Evolutionary conservation across 2,113 vertebrate genomes (phyloP), one percentile per base, ranked within the genome.

Genomic region (Pterocles burchelli): DNA sequence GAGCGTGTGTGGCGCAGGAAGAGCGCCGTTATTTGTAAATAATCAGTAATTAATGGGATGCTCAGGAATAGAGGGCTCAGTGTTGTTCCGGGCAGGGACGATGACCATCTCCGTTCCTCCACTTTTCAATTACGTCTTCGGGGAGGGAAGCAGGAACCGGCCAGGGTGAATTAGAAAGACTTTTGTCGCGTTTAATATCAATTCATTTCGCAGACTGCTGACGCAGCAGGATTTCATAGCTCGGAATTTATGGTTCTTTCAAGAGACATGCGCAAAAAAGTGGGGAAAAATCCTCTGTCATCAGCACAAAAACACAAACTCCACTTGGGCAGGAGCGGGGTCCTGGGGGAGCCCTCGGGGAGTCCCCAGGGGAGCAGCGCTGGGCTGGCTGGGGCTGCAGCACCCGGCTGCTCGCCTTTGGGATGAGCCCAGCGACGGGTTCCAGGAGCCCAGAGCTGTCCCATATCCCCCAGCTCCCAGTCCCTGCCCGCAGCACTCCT

Each of bases 191-290:
- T 98, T 99, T 99, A 98, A 98, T 98, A 98, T 98, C 98, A 98
- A 98, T 98, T 98, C 98, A 98, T 98, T 98, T 96, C 87, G 86
- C 97, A 98, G 98, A 97, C 97, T 99, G 98, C 98, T 99, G 98
- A 99, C 96, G 65, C 97, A 98, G 98, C 98, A n/a, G 97, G 98
- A 98, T 97, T 97, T 95, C 97, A 96, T 97, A 90, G 96, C 97
- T 96, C 57, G 68, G 97, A 98, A 98, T 99, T 98, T 98, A 99
- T 98, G 98, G 98, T 97, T 98, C 98, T 98, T 98, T 98, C 97
- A 97, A 98, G 98, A 98, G 98, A 96, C 98, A 98, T 97, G 97
- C 95, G 97, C 98, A 97, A 96, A 97, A 96, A 97, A 97, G n/a
- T 79, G 97, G 96, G 96, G 45, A 95, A 97, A 97, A 98, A 98